These are phyloP conservation scores for Thaumatotibia leucotreta DNA, from an alignment of 1,140 invertebrate species.

Conservation along the genomic window DNA sequence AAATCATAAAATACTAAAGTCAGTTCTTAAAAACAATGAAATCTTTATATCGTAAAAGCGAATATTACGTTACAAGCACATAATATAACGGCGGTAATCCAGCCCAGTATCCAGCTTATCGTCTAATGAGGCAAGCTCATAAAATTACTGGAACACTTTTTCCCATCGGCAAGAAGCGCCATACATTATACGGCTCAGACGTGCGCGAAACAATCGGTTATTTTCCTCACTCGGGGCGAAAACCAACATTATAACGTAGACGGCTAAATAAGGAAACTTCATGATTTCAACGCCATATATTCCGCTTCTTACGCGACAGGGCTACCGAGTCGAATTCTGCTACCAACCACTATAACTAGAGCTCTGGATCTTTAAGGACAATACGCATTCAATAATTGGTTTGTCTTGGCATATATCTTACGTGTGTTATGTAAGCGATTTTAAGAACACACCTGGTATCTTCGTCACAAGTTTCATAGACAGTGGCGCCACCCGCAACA, in stretches of 20 bases:
- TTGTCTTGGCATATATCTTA: background rate
- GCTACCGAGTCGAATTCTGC: background rate
- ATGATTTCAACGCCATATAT: background rate
- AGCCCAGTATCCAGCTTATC: background rate
- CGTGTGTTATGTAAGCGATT: background rate
- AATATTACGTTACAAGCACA: background rate
- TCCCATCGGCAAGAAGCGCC: background rate
- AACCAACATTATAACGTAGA: background rate
- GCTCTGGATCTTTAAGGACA: background rate
- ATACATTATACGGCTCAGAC: background rate
- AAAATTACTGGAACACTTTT: slow-evolving; percentile 7
- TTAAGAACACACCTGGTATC: too few relatives aligned
- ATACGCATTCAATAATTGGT: background rate
- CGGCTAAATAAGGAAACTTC: background rate
- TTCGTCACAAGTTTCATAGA: background rate
- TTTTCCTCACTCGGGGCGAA: background rate
- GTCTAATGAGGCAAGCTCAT: slow-evolving; percentile 5
- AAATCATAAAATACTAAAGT: too few relatives aligned
- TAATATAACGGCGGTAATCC: background rate
- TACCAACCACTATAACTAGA: background rate
- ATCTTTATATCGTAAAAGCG: background rate
- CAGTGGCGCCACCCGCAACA: background rate
- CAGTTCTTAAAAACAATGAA: too few relatives aligned
- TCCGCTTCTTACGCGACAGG: background rate
- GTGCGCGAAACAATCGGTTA: slow-evolving; percentile 6